Percentiles rank a stretch among this genome's conserved stretches.
phyloP scores from a whole-genome alignment of 2,113 vertebrate genomes.

The Melanerpes aurifrons region DNA sequence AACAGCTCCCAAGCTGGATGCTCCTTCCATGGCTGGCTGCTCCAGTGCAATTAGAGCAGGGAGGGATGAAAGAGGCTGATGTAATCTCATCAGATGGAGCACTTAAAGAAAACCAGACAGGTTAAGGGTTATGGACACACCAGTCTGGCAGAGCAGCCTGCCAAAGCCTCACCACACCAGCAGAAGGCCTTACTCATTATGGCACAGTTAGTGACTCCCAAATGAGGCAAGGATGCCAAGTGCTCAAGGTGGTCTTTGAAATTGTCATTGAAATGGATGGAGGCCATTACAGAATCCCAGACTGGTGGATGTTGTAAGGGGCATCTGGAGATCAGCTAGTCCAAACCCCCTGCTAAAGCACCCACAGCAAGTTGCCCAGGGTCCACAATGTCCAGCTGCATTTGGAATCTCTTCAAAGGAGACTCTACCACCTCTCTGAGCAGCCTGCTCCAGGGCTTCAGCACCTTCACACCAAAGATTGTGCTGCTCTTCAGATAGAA shows the following conservation, averaged over 20 bases:
- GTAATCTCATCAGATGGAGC: not conserved
- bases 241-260: not conserved
- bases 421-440: no score
- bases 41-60: not conserved
- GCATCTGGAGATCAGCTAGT: no score
- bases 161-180: not conserved
- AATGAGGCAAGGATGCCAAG: not conserved
- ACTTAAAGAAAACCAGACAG: not conserved
- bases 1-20: not conserved
- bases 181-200: not conserved
- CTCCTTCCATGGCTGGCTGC: not conserved
- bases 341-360: no score
- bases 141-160: not conserved
- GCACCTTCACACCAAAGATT: no score
- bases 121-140: not conserved
- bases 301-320: no score
- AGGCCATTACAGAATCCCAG: not conserved
- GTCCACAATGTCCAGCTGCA: no score
- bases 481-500: no score
- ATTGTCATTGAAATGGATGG: not conserved
- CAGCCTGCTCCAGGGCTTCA: no score
- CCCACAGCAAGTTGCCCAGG: no score
- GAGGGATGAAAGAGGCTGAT: constrained; percentile 10
- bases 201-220: not conserved
- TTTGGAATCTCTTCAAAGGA: no score